Evolutionary conservation across 1,140 invertebrate species (phyloP), one percentile per base, ranked within the genome.

Genomic region (Copidosoma floridanum): DNA sequence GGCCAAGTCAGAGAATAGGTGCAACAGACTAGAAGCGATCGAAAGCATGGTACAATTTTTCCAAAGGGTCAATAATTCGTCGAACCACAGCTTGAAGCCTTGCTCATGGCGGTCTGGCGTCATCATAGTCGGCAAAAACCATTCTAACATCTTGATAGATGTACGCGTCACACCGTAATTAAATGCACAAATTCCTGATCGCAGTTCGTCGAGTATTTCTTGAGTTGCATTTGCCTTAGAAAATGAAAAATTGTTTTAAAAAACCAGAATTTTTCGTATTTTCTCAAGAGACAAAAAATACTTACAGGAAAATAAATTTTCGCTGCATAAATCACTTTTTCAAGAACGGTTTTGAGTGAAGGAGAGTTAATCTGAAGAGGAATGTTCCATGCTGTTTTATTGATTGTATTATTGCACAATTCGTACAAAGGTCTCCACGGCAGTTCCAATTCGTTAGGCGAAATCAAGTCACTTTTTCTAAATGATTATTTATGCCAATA

Each of bases 371-470:
- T n/a, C n/a, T n/a, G n/a, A n/a, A n/a, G n/a, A n/a, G n/a, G n/a
- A n/a, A n/a, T n/a, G n/a, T n/a, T n/a, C n/a, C n/a, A n/a, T n/a
- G n/a, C n/a, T n/a, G n/a, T n/a, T n/a, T n/a, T n/a, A n/a, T n/a
- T n/a, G n/a, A n/a, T n/a, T 32, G 85, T 71, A 51, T 70, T 70
- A 37, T 84, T 73, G 52, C 82, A 75, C 5, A 89, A 81, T 4
- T 93, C 82, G 75, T 91, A 95, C 14, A 97, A 75, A 35, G 94
- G 94, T 68, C 85, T 83, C 95, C 95, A 98, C 57, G 88, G 87
- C 56, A 97, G 78, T 58, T 84, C 83, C 48, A 98, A 71, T 57
- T 97, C 94, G 61, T 90, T 85, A 23, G 91, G 86, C 11, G 86
- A 84, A 64, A 96, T 77, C 26, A 95, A 80, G 68, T 89, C 79